These are phyloP conservation scores for Paedocypris sp. DNA, from an alignment of 2,113 vertebrate species.

Conservation along the genomic window DNA sequence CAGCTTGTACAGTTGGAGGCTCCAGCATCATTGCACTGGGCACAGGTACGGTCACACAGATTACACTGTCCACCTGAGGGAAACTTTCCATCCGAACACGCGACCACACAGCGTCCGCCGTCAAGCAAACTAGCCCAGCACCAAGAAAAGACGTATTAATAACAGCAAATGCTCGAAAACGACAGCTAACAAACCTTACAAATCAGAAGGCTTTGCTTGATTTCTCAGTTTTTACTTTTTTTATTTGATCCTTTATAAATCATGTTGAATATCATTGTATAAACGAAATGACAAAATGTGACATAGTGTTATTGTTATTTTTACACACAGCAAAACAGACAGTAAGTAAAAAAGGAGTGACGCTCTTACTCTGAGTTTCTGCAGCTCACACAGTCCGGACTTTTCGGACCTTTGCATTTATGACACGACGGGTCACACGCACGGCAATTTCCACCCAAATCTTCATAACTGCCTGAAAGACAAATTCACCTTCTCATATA, in stretches of 20 bases:
- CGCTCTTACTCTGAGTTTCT: slow-evolving; percentile 62
- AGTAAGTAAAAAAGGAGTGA: no score
- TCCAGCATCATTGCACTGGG: slow-evolving; percentile 67
- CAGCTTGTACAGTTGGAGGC: slow-evolving; percentile 72
- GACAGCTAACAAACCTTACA: no score
- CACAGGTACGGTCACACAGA: slow-evolving; percentile 79
- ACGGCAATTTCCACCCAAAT: slow-evolving; percentile 57
- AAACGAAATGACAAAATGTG: no score
- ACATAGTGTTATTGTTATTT: no score
- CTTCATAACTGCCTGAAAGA: slow-evolving; percentile 68
- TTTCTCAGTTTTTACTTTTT: not conserved
- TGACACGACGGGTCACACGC: slow-evolving; percentile 70
- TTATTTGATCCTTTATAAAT: not conserved
- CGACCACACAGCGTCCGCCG: slow-evolving; percentile 60
- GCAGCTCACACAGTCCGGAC: slow-evolving; percentile 70
- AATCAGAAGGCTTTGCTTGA: no score
- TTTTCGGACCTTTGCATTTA: slow-evolving; percentile 68
- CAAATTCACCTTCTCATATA: not conserved
- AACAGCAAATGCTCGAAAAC: not conserved
- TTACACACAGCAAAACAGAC: no score
- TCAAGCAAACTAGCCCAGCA: slow-evolving; percentile 63
- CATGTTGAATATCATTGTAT: no score
- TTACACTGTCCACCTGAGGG: slow-evolving; percentile 65
- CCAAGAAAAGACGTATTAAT: not conserved
- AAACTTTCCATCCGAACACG: slow-evolving; percentile 70